phyloP scores from a whole-genome alignment of 53 echinoderm and acorn worm species.

The Henricia sp. region DNA sequence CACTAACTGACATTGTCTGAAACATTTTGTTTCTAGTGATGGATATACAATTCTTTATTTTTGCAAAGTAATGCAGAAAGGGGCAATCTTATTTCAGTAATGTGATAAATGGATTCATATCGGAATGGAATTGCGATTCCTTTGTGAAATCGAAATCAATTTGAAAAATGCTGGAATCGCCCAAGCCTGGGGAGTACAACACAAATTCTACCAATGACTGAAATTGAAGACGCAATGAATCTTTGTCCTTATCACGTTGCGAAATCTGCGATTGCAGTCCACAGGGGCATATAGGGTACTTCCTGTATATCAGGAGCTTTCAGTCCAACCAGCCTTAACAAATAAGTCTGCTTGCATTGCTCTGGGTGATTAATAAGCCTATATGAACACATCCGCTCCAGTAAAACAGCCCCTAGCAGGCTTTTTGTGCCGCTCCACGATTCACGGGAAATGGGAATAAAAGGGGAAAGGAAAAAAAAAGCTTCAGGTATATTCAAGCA shows the following conservation, averaged over 20 bases:
- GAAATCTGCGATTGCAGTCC: conserved; percentile 31
- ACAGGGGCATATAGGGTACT: conserved; percentile 5
- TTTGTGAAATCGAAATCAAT: no score
- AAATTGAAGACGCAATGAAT: no score
- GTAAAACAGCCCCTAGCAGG: conserved; percentile 48
- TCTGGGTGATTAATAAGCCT: conserved; percentile 60
- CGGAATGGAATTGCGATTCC: no score
- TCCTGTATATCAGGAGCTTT: conserved; percentile 26
- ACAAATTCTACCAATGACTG: no score
- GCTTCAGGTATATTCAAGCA: conserved; percentile 23
- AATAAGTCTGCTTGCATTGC: conserved; percentile 39
- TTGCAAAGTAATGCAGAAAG: no score
- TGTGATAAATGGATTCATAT: no score
- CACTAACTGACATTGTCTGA: no score
- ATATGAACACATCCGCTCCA: conserved; percentile 60
- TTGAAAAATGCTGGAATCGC: no score
- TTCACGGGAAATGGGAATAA: background rate
- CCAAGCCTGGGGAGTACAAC: no score
- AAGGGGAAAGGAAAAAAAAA: background rate
- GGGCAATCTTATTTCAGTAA: no score
- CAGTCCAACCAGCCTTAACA: conserved; percentile 30
- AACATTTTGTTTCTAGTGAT: no score
- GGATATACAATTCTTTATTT: no score
- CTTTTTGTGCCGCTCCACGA: conserved; percentile 33
- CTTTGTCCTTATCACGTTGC: conserved; percentile 4